Percentiles rank a stretch among this genome's conserved stretches.
These are phyloP conservation scores for Nemotelus nigrinus DNA, from an alignment of 2,888 invertebrate species.

Conservation along the genomic window DNA sequence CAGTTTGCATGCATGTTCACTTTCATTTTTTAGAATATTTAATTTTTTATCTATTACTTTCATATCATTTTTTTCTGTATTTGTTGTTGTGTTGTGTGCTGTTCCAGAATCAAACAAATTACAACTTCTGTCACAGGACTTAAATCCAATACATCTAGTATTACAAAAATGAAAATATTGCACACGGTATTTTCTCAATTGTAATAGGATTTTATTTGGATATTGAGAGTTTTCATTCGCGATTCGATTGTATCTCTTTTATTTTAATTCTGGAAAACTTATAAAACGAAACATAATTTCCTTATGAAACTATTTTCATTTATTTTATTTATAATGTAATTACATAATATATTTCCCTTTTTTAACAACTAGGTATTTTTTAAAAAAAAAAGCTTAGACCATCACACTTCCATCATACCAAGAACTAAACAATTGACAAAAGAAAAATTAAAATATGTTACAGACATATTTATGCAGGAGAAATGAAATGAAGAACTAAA, in stretches of 20 bases:
- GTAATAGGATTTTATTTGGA: background rate
- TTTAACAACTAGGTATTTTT: background rate
- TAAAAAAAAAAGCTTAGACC: constrained; percentile 46
- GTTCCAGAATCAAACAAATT: background rate
- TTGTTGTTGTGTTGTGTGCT: constrained; percentile 16
- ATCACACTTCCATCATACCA: constrained; percentile 49
- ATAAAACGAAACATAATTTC: background rate
- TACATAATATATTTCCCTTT: constrained; percentile 22
- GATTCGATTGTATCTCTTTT: no score
- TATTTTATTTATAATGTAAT: constrained; percentile 3
- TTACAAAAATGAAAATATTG: constrained; percentile 39
- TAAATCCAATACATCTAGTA: constrained; percentile 9
- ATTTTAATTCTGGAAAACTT: constrained; percentile 3
- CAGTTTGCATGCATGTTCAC: background rate
- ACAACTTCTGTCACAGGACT: no score
- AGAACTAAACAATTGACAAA: constrained; percentile 22
- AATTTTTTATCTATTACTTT: constrained; percentile 15
- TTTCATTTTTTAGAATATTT: background rate
- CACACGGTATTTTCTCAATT: constrained; percentile 32
- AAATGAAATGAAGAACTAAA: no score
- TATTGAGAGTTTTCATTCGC: no score
- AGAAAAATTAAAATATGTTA: constrained; percentile 16
- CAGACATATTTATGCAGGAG: background rate
- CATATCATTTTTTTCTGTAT: constrained; percentile 9
- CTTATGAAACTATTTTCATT: constrained; percentile 18